Conservation (phyloP, 2,113 vertebrate genomes). For the Ceratotherium simum region DNA sequence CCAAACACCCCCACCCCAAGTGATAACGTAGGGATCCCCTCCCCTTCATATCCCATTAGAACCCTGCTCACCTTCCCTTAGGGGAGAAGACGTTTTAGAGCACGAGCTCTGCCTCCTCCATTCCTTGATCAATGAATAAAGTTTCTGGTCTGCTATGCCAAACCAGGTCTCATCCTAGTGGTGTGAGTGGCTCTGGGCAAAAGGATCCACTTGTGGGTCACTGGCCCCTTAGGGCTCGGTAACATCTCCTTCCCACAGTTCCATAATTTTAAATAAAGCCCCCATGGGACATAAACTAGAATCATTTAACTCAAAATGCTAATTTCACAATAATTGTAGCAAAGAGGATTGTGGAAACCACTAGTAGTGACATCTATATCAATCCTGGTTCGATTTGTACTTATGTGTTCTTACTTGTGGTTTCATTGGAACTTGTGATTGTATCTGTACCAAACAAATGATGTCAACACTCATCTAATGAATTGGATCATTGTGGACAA, state of each 20-base stretch:
- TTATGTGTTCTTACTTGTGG: not conserved
- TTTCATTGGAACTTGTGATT: slow-evolving; percentile 26
- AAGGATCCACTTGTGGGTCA: no score
- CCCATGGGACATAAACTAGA: not conserved
- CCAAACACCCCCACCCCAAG: no score
- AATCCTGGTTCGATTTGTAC: not conserved
- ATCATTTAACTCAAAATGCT: slow-evolving; percentile 37
- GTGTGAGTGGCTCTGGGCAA: no score
- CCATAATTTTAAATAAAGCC: not conserved
- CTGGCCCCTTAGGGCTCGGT: no score
- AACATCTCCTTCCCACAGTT: not conserved
- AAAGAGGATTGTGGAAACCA: not conserved
- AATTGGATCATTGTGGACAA: slow-evolving; percentile 23
- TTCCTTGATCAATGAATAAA: no score
- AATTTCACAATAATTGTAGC: not conserved
- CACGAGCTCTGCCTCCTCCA: no score
- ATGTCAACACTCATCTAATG: not conserved
- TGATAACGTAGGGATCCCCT: no score
- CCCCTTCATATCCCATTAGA: no score
- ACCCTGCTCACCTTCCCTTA: no score
- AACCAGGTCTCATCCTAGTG: no score
- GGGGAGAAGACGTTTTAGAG: no score
- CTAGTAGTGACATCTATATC: not conserved
- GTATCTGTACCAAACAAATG: not conserved
- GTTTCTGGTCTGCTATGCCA: no score